A percentile compares a stretch with the other conserved stretches of the same genome.
phyloP scores from a whole-genome alignment of 1,140 invertebrate species.

The Calycopis cecrops region DNA sequence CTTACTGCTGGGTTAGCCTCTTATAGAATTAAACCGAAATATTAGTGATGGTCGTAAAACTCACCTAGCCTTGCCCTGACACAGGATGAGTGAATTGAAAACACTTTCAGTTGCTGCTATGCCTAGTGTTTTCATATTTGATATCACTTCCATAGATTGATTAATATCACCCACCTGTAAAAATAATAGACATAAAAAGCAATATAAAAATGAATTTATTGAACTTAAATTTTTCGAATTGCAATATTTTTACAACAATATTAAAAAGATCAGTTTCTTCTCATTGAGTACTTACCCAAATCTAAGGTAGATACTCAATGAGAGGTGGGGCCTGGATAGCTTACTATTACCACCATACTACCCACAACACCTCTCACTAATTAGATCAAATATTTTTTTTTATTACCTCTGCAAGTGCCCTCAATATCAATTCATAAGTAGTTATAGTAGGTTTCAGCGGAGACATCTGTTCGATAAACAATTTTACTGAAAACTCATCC shows the following conservation, averaged over 20 bases:
- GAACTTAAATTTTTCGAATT: too few species aligned
- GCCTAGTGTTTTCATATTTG: slow-evolving; percentile 76
- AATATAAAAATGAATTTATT: too few species aligned
- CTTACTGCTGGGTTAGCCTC: too few species aligned
- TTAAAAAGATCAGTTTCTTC: too few species aligned
- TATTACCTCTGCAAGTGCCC: slow-evolving; percentile 67
- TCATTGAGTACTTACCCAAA: too few species aligned
- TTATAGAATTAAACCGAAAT: too few species aligned
- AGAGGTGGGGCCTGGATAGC: too few species aligned
- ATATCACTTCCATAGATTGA: slow-evolving; percentile 76
- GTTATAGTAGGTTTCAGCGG: slow-evolving; percentile 58
- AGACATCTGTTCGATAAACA: slow-evolving; percentile 56
- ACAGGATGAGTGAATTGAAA: slow-evolving; percentile 77
- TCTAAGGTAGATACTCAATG: too few species aligned
- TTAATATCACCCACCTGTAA: slow-evolving; percentile 75
- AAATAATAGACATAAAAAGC: background rate
- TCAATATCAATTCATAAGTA: slow-evolving; percentile 72
- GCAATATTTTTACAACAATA: too few species aligned
- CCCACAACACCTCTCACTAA: too few species aligned
- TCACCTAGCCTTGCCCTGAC: slow-evolving; percentile 75
- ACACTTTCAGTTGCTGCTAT: slow-evolving; percentile 75
- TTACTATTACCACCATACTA: too few species aligned
- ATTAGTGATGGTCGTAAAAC: slow-evolving; percentile 12
- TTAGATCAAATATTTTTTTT: too few species aligned
- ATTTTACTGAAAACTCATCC: slow-evolving; percentile 40